Base-by-base conservation (phyloP, 2,888 invertebrate species). In the Sminthurinus aureus region DNA sequence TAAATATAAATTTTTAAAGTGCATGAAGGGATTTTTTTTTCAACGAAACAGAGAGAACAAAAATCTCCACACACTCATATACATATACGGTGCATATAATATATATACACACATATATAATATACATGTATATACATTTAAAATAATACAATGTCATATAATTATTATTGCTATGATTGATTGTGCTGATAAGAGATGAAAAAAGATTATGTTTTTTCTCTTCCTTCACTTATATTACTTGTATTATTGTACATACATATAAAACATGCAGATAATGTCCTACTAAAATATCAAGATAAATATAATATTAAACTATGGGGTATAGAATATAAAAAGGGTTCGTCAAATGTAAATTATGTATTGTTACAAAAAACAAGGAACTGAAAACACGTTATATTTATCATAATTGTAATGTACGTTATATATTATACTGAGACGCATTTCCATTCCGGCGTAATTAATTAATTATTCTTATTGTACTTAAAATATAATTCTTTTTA, bases 361-460 rank as follows among this genome's bases (percentile, higher is more conserved):
- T 24, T 58, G 78, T 76, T 66, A 24, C 15, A 58, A 79, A 38
- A 38, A 79, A 79, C 66, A 79, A 79, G 24, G 79, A 79, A 79
- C 79, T 79, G 79, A 79, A 79, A 79, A 67, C 38, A 67, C 38
- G 38, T 38, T 38, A 26, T 67, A 67, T 79, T 79, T 78, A 78
- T 78, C 78, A 50, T 78, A 78, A 66, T 64, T 78, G 58, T 66
- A 79, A 38, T 79, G 38, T 79, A 26, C 20, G 64, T 78, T 20
- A 24, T 38, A 74, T 74, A 74, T 74, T 74, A 74, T 74, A 79
- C 64, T 66, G 67, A 79, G 79, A 79, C 79, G 79, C 66, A 64
- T 67, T 79, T 79, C 79, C 79, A 79, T 79, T 79, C 79, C 79
- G 79, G 79, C 66, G 66, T 74, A 74, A 20, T 74, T 18, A 74